Percentiles rank a stretch among this genome's conserved stretches.
Conservation (phyloP, 2,888 invertebrate species). For the Hesperia comma region DNA sequence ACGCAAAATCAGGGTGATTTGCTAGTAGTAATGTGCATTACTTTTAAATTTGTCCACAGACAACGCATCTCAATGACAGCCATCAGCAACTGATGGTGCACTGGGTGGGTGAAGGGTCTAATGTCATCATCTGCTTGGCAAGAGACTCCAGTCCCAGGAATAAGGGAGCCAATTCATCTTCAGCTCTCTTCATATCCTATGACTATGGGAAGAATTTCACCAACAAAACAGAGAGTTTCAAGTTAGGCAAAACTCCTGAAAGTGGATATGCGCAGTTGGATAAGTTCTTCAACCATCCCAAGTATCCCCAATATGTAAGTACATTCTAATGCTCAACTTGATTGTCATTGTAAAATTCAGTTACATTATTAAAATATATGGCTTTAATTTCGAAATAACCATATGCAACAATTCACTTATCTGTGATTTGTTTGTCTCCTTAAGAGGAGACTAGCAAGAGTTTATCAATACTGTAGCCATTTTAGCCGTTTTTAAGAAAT, state of each 20-base stretch:
- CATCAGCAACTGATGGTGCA: constrained; percentile 96
- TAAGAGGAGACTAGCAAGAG: too few species aligned
- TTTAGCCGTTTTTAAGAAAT: too few species aligned
- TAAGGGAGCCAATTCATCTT: constrained; percentile 85
- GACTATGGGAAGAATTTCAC: constrained; percentile 93
- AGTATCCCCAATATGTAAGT: constrained; percentile 91
- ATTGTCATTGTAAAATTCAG: neutral
- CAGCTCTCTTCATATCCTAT: constrained; percentile 93
- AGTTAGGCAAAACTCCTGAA: constrained; percentile 75
- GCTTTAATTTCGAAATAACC: too few species aligned
- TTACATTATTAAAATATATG: too few species aligned
- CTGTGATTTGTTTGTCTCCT: too few species aligned
- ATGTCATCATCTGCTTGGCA: constrained; percentile 94
- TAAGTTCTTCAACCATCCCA: constrained; percentile 93
- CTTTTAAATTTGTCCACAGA: constrained; percentile 79
- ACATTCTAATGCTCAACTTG: constrained; percentile 20
- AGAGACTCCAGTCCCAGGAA: constrained; percentile 86
- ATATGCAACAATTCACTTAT: too few species aligned
- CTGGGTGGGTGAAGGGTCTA: constrained; percentile 95
- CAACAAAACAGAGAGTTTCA: constrained; percentile 88
- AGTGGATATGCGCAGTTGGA: constrained; percentile 88
- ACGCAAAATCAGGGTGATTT: too few species aligned
- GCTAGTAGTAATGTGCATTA: neutral
- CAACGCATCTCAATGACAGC: constrained; percentile 90
- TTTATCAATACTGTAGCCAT: too few species aligned